phyloP scores from a whole-genome alignment of 2,113 vertebrate species.

The Centropus bengalensis region DNA sequence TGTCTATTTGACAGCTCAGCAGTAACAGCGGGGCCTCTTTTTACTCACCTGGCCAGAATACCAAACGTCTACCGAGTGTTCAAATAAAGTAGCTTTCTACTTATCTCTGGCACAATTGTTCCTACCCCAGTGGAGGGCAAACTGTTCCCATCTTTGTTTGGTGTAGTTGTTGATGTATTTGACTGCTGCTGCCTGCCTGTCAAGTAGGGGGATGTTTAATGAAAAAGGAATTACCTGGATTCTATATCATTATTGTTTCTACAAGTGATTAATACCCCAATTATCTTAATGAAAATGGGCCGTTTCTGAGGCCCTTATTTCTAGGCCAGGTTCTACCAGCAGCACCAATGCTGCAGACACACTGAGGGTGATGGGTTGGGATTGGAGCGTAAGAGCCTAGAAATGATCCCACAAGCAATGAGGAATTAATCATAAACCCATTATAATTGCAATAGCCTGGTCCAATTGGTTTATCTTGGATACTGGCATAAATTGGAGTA shows the following conservation, averaged over 20 bases:
- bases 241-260: background rate
- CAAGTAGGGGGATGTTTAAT: background rate
- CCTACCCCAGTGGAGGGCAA: background rate
- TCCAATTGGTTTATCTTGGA: background rate
- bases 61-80: background rate
- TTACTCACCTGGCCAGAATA: background rate
- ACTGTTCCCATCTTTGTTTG: background rate
- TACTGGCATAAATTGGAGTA: background rate
- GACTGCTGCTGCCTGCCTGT: background rate
- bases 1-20: background rate
- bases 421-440: background rate
- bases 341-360: background rate
- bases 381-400: background rate
- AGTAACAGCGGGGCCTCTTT: background rate
- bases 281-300: background rate
- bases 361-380: background rate
- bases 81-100: background rate
- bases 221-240: background rate
- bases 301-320: background rate
- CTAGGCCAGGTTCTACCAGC: background rate
- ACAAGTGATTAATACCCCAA: accelerated
- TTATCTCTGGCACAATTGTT: background rate
- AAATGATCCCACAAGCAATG: background rate
- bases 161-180: background rate
- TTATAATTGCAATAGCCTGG: background rate